Base-by-base conservation (phyloP, 2,797 vertebrate genomes). In the Pampus argenteus region DNA sequence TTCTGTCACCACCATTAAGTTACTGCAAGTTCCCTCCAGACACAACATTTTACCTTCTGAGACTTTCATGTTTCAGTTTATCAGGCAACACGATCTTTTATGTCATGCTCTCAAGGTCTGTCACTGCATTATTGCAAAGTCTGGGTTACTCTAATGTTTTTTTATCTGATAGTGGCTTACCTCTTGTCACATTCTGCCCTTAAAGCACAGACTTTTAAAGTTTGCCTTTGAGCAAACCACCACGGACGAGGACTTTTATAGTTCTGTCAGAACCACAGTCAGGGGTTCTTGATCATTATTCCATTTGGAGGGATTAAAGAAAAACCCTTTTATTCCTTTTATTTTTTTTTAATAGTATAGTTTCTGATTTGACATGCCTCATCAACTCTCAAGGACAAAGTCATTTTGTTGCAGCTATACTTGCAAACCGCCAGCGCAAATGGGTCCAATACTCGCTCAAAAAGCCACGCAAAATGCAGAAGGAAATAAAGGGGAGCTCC, bases 311-410 rank as follows among this genome's bases (percentile, higher is more conserved):
- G 14, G 38, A 17, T 40, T 40, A 11, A 36, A 36, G 10, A 36
- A 36, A 36, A 36, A 10, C 5, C 5, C 2, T 40, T 15, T 40
- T 4, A 2, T 40, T 6, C 15, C 38, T 15, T 17, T 31, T 31
- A 31, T 31, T 31, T 5, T 31, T 40, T 40, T 18, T 17, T 29
- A 2, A 40, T 38, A 52, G 22, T 22, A 15, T 14, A 57, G 2
- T 54, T 55, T 55, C 51, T 51, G 23, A 2, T 49, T 10, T 26
- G 3, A 34, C 28, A 44, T 9, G 44, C 52, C 49, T 74, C 62
- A 74, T 78, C 61, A 54, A 25, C 38, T 55, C 9, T 51, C 26
- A 78, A 79, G 65, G 55, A 72, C 71, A 48, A 48, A 66, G 50
- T 26, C 3, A 64, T 71, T 49, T 71, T 20, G 51, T 36, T 56